Evolutionary conservation across 2,113 vertebrate species (phyloP), one percentile per base, ranked within the genome.

Genomic region (Apistogramma diplotaenia): DNA sequence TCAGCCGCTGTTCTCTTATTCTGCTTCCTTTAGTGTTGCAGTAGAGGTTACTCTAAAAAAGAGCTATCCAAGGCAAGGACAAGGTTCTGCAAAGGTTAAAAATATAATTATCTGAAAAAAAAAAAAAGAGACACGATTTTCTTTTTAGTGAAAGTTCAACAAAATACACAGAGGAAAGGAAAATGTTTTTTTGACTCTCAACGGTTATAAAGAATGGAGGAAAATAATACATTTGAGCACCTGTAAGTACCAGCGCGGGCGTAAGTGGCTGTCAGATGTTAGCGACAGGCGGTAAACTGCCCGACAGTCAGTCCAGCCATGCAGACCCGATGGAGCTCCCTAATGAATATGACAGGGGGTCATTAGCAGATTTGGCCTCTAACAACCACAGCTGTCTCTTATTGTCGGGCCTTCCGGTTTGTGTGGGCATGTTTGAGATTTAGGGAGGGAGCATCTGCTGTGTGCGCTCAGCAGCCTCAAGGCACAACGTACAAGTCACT

Each of bases 311-410:
- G 88, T 76, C 80, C 81, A 80, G 90, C 85, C 76, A 79, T 70
- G 81, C 90, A 89, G 86, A 93, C 89, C 76, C 80, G 89, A 89
- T 40, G 80, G 83, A 79, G 62, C 54, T 79, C 73, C 76, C 84
- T 89, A 88, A 92, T 92, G 92, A 92, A 89, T 87, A 72, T 85
- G 83, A 87, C 87, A 86, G 82, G 87, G 87, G 90, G 90, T 89
- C 90, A 92, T 92, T 92, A 91, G 84, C 73, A 77, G 87, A 87
- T 93, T 78, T 86, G 87, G 86, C 85, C 84, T 77, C 87, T 80
- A 62, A 33, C 85, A 85, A 31, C 59, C 90, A 89, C 91, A 91
- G 91, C 91, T 93, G 91, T 86, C 89, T 85, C 57, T 86, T 80
- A 83, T 83, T 85, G 87, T 91, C 53, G 56, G 84, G 77, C 86